Conservation (phyloP, 2,888 invertebrate genomes). For the Plusia festucae region DNA sequence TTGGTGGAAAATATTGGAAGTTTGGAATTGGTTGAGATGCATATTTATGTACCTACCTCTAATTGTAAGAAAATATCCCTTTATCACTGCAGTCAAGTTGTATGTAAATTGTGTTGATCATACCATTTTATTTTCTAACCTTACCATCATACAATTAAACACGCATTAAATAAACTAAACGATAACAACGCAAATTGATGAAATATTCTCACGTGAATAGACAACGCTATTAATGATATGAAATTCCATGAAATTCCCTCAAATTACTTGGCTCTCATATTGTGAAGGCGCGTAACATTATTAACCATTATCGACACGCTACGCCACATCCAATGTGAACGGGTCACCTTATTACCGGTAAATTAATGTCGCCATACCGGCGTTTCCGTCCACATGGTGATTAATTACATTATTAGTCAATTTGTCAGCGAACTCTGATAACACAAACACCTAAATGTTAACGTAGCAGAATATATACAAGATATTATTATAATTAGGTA, state of each 20-base stretch:
- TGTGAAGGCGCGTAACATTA: slow-evolving; percentile 1
- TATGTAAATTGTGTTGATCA: too few relatives aligned
- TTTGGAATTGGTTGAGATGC: too few relatives aligned
- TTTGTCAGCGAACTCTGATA: not conserved
- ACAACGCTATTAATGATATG: not conserved
- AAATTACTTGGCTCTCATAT: not conserved
- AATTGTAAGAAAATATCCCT: too few relatives aligned
- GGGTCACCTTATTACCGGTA: slow-evolving; percentile 9
- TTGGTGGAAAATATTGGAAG: too few relatives aligned
- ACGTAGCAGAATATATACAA: not conserved
- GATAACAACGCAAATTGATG: not conserved
- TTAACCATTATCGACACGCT: slow-evolving; percentile 5
- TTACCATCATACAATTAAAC: too few relatives aligned
- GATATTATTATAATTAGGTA: too few relatives aligned
- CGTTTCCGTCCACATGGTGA: slow-evolving; percentile 1
- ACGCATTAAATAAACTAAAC: too few relatives aligned
- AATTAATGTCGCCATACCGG: not conserved
- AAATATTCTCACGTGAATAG: not conserved
- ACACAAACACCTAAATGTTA: slow-evolving; percentile 5
- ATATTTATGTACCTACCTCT: too few relatives aligned
- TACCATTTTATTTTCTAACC: too few relatives aligned
- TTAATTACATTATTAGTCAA: slow-evolving; percentile 4
- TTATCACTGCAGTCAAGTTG: too few relatives aligned
- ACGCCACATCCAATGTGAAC: not conserved
- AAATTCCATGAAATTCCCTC: not conserved